Evolutionary conservation across 2,888 invertebrate genomes (phyloP).

Genomic region (Drosophila buzzatii): DNA sequence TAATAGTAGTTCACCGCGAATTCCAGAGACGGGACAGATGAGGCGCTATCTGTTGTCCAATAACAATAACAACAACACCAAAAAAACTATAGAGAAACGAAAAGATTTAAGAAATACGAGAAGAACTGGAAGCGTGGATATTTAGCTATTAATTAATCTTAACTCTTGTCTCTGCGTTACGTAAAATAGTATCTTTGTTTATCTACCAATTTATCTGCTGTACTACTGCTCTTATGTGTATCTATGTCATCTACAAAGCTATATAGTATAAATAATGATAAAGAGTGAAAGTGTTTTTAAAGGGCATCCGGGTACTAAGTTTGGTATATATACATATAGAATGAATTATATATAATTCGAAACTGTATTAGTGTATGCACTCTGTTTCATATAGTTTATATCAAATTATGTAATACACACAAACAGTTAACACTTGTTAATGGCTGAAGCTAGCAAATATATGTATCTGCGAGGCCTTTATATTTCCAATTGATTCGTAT

Average conservation of each 20-base stretch:
- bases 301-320: constrained; percentile 1
- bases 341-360: not conserved
- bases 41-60: constrained; percentile 15
- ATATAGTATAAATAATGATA: constrained; percentile 31
- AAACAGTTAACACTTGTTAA: constrained; percentile 53
- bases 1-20: constrained; percentile 68
- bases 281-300: constrained; percentile 20
- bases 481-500: constrained; percentile 27
- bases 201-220: constrained; percentile 29
- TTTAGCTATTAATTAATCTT: constrained; percentile 24
- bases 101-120: not conserved
- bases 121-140: constrained; percentile 12
- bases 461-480: constrained; percentile 32
- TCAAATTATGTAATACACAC: constrained; percentile 35
- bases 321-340: not conserved
- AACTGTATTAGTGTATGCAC: constrained; percentile 29
- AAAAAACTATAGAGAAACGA: constrained; percentile 25
- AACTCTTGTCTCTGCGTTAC: constrained; percentile 34
- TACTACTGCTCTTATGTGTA: constrained; percentile 34
- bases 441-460: constrained; percentile 45
- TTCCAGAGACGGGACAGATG: not conserved
- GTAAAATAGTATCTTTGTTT: constrained; percentile 48
- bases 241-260: constrained; percentile 26
- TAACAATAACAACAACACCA: constrained; percentile 55
- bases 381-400: constrained; percentile 47